Evolutionary conservation across 2,888 invertebrate genomes (phyloP).

Genomic region (Ischnura elegans): DNA sequence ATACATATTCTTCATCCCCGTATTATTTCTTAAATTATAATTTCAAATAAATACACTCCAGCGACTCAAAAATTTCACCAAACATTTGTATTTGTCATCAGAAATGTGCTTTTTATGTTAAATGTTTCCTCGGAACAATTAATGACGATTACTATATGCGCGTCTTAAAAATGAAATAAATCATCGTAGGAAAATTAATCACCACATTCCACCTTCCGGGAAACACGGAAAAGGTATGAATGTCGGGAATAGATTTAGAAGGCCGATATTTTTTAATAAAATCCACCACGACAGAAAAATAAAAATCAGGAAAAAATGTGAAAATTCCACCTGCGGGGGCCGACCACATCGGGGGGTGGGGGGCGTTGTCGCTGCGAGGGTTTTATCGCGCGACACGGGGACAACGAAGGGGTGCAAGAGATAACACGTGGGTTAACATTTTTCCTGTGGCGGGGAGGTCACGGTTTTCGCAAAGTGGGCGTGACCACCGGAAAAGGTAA

Average conservation of each 20-base stretch:
- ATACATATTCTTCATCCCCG: no score
- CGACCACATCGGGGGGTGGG: not conserved
- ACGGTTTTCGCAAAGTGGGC: not conserved
- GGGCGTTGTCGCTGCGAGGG: not conserved
- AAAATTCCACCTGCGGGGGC: not conserved
- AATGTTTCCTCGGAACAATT: no score
- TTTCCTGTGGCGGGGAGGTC: not conserved
- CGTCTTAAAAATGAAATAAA: no score
- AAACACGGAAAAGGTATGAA: no score
- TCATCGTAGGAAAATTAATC: no score
- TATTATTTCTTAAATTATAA: no score
- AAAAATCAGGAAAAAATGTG: not conserved
- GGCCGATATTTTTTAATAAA: slow-evolving; percentile 19
- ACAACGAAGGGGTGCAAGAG: not conserved
- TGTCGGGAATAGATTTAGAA: not conserved
- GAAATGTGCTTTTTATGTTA: no score
- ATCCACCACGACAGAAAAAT: not conserved
- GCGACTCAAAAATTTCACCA: no score
- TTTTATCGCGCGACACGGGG: not conserved
- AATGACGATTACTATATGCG: no score
- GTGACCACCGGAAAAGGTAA: not conserved
- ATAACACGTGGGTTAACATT: slow-evolving; percentile 14
- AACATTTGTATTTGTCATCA: no score
- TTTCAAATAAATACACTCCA: no score
- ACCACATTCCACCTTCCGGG: no score